Evolutionary conservation across 2,888 invertebrate genomes (phyloP).

Genomic region (Chaitophorus viminalis): DNA sequence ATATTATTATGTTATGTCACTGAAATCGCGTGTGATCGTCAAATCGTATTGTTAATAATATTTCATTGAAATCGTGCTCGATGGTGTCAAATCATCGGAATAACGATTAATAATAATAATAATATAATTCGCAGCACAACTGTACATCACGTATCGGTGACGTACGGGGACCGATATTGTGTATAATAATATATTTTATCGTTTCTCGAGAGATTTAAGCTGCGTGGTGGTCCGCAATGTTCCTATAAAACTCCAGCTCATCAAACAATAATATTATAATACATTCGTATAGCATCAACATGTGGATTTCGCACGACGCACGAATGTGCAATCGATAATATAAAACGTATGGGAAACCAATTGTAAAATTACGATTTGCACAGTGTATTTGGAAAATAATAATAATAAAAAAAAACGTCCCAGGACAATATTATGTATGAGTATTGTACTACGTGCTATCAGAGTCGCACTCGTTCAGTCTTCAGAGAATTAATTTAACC

Average conservation of each 20-base stretch:
- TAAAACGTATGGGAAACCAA: too few relatives aligned
- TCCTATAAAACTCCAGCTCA: background rate
- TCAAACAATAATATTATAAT: background rate
- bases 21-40: background rate
- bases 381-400: background rate
- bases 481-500: background rate
- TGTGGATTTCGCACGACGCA: background rate
- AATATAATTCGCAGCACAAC: too few relatives aligned
- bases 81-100: too few relatives aligned
- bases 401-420: background rate
- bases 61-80: too few relatives aligned
- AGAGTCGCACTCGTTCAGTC: background rate
- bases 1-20: background rate
- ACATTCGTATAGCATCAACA: background rate
- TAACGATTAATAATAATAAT: too few relatives aligned
- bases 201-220: background rate
- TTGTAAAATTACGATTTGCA: background rate
- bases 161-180: too few relatives aligned
- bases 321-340: too few relatives aligned
- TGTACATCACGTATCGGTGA: too few relatives aligned
- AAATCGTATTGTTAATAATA: background rate
- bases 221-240: background rate
- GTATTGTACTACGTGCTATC: too few relatives aligned
- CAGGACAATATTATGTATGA: background rate
- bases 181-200: background rate